Base-by-base conservation (phyloP, 2,113 vertebrate genomes). In the Scopus umbretta region DNA sequence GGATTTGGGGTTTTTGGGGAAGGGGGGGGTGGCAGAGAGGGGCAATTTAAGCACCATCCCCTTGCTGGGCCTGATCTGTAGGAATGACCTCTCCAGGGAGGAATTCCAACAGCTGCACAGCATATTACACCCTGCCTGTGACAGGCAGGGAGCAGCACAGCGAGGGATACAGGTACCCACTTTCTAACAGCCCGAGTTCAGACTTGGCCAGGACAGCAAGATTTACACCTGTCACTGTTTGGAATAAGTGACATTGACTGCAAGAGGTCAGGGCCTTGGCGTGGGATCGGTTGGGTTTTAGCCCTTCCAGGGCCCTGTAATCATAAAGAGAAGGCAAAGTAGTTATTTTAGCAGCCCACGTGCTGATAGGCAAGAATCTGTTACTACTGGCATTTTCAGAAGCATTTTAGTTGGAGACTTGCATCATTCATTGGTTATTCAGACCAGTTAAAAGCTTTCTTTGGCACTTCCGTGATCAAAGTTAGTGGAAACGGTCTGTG, bases 61-160 rank as follows among this genome's bases (percentile, higher is more conserved):
- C 30, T 76, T 78, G 32, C 74, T 50, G 58, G 49, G 87, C 38
- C 62, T 73, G 62, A 93, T 95, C 42, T 74, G 91, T 82, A 91
- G 84, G 58, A 88, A 95, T 97, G 94, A 95, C 71, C 67, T 96
- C 84, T 94, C 55, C 53, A 34, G 71, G 62, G 70, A 96, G 79
- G 94, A 97, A 97, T 96, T 42, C 10, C 55, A 97, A 20, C 95
- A 96, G 94, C 96, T 92, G 55, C 73, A 9, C 53, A 76, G 80
- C 80, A 20, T 7, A 3, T 80, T 11, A 10, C 49, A 70, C 62
- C 70, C 66, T 32, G 86, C 36, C 56, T 43, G 68, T 53, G 79
- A 55, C 79, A 86, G 82, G 71, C 81, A 22, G 80, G 65, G 75
- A 93, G 55, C 87, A 70, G 87, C 79, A 56, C 50, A 26, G 45